Percentiles rank a stretch among this genome's conserved stretches.
These are phyloP conservation scores for Argyresthia albistria DNA, from an alignment of 2,888 invertebrate genomes.

Conservation along the genomic window DNA sequence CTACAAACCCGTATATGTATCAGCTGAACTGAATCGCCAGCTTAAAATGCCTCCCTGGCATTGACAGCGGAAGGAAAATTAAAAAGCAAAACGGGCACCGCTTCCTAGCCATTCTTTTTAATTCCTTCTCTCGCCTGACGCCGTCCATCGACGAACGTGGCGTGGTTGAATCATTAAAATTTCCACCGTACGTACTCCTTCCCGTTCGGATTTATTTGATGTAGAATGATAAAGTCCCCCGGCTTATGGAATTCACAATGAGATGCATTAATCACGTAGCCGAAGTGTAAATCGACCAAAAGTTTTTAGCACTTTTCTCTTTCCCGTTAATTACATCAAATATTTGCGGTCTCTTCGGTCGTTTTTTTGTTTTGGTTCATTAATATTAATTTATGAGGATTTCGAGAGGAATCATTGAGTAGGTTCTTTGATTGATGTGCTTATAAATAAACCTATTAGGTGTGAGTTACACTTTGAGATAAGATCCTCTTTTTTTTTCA, in stretches of 20 bases:
- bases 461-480: too few relatives aligned
- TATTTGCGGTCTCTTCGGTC: slow-evolving; percentile 22
- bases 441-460: not conserved
- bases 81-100: slow-evolving; percentile 54
- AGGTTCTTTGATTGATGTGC: slow-evolving; percentile 7
- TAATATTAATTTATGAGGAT: slow-evolving; percentile 22
- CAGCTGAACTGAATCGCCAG: too few relatives aligned
- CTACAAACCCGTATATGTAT: too few relatives aligned
- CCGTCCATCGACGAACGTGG: slow-evolving; percentile 25
- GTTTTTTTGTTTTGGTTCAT: slow-evolving; percentile 24
- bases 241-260: slow-evolving; percentile 30
- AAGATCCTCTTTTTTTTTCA: too few relatives aligned
- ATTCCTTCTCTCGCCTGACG: slow-evolving; percentile 33
- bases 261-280: slow-evolving; percentile 16
- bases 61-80: slow-evolving; percentile 55
- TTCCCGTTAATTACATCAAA: slow-evolving; percentile 21
- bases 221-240: slow-evolving; percentile 33
- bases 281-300: slow-evolving; percentile 34
- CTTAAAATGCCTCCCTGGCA: not conserved
- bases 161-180: slow-evolving; percentile 54
- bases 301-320: slow-evolving; percentile 20
- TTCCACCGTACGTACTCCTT: slow-evolving; percentile 31
- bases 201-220: slow-evolving; percentile 44
- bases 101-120: slow-evolving; percentile 62
- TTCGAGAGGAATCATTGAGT: slow-evolving; percentile 23